phyloP scores from a whole-genome alignment of 2,113 vertebrate genomes.

The Nyctibius bracteatus region DNA sequence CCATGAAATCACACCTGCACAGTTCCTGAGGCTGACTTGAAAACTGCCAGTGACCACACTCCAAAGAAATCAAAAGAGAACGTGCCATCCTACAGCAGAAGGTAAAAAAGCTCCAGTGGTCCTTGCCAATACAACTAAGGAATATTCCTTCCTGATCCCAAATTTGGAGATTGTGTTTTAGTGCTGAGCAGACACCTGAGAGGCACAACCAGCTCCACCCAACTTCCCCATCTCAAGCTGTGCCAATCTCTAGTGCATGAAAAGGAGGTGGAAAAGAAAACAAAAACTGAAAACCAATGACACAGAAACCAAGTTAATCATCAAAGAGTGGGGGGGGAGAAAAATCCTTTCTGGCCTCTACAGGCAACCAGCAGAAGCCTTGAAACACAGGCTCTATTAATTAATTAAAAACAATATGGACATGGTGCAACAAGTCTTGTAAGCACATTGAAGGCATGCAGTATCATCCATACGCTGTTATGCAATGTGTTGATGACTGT shows the following conservation, averaged over 20 bases:
- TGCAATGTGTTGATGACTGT: not conserved
- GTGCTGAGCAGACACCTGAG: not conserved
- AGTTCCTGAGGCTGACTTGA: not conserved
- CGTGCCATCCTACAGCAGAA: not conserved
- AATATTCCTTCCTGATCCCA: not conserved
- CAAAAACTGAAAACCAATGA: conserved; percentile 9
- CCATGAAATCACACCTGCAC: not conserved
- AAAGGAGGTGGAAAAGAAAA: conserved; percentile 53
- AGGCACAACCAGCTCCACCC: conserved; percentile 6
- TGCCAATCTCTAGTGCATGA: not conserved
- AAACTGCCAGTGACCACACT: not conserved
- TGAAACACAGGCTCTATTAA: conserved; percentile 11
- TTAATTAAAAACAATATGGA: not conserved
- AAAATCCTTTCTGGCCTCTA: not conserved
- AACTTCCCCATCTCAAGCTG: not conserved
- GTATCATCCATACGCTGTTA: not conserved
- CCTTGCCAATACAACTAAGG: not conserved
- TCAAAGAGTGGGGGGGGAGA: not conserved
- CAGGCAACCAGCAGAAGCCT: conserved; percentile 5
- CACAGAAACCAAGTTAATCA: conserved; percentile 46
- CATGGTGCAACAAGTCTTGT: conserved; percentile 34
- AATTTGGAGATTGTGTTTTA: not conserved
- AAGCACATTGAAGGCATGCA: not conserved
- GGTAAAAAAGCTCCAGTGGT: not conserved
- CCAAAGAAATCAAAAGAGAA: not conserved